Base-by-base conservation (phyloP, 1,140 invertebrate species). In the Brachionus rotundiformis region DNA sequence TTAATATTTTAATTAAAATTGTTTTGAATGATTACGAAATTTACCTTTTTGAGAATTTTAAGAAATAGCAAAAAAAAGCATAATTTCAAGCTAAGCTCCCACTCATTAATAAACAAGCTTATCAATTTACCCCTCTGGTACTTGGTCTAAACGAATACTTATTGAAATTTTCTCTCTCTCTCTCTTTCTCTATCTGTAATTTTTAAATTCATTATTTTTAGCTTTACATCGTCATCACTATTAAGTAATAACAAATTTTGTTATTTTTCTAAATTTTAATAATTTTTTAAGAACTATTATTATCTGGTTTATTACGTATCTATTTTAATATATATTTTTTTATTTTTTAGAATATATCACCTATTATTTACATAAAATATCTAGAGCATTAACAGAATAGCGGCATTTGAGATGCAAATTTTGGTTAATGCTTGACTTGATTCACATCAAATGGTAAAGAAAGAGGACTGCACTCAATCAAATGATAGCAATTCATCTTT, bases 1-100 rank as follows among this genome's bases (percentile, higher is more conserved):
- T 73, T 73, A 73, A 73, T 73, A 73, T 73, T 73, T 44, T 73
- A 73, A 73, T 73, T 73, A 73, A 73, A 25, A 71, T 33, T 39
- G 33, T 23, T 36, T 36, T 23, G n/a, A 71, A 63, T n/a, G 13
- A 63, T 63, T 63, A 29, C 61, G 29, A 63, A 68, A 33, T 68
- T 39, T 68, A 68, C 63, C 63, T 68, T 68, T 68, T 63, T 23
- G 19, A 54, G 47, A 54, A 54, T 54, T 54, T 19, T 7, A 54
- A 54, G 47, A 54, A 54, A 54, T 16, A 54, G 47, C 3, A 29
- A 63, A 63, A 63, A 61, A 68, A 68, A 68, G 16, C 63, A 68
- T 68, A 68, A 68, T 68, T 68, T 68, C 29, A 31, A 54, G 29
- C 61, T 63, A 29, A 13, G 13, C 61, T 29, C 25, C 29, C 61